Percentiles rank a stretch among this genome's conserved stretches.
Conservation (phyloP, 2,113 vertebrate genomes). For the Pluvianellus socialis region DNA sequence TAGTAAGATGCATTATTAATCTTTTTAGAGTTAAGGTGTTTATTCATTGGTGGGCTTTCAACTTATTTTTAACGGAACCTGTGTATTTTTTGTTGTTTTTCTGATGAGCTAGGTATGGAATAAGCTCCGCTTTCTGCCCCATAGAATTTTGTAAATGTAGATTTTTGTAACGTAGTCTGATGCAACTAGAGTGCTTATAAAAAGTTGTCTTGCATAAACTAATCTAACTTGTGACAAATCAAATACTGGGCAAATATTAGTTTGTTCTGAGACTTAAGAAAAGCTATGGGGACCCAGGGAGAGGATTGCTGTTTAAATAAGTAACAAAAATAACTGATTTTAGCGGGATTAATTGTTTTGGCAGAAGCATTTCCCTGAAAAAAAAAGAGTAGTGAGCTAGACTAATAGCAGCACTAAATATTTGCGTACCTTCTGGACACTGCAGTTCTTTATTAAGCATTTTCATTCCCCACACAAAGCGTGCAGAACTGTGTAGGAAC, state of each 20-base stretch:
- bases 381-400: not conserved
- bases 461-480: not conserved
- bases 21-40: not conserved
- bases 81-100: not conserved
- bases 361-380: not conserved
- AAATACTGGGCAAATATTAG: not conserved
- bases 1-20: not conserved
- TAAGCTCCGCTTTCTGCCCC: not conserved
- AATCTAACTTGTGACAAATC: not conserved
- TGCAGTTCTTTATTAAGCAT: not conserved
- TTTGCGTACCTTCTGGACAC: not conserved
- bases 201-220: accelerated
- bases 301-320: not conserved
- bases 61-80: not conserved
- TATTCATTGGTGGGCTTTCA: not conserved
- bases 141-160: not conserved
- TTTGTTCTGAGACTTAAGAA: not conserved
- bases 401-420: not conserved
- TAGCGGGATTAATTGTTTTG: not conserved
- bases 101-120: not conserved
- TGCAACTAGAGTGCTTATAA: not conserved
- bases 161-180: not conserved
- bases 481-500: not conserved
- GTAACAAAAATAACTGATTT: not conserved
- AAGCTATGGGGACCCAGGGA: not conserved